These are phyloP conservation scores for Delia radicum DNA, from an alignment of 1,140 invertebrate genomes.

Conservation along the genomic window DNA sequence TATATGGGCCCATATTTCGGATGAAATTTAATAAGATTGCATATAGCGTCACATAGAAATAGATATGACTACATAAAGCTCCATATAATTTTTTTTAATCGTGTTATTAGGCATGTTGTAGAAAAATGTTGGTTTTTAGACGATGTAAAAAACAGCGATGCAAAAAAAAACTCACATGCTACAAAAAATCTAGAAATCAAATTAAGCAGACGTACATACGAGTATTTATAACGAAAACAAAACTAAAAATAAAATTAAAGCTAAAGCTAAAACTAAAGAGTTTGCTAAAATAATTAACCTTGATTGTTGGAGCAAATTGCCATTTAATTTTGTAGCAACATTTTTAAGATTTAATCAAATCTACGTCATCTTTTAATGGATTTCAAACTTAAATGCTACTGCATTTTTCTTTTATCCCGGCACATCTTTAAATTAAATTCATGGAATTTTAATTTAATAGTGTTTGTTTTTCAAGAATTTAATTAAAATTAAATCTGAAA, in stretches of 20 bases:
- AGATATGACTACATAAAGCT: no score
- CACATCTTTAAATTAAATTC: background rate
- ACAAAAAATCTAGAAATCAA: background rate
- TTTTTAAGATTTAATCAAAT: background rate
- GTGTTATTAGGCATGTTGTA: no score
- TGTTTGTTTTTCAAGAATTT: background rate
- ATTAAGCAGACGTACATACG: background rate
- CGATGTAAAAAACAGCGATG: no score
- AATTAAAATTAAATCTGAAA: background rate
- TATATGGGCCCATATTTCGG: no score
- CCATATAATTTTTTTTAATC: no score
- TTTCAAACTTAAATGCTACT: background rate
- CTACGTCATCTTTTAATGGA: background rate
- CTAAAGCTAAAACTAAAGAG: background rate
- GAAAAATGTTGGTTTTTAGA: no score
- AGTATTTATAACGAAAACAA: background rate
- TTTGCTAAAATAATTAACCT: slow-evolving; percentile 5
- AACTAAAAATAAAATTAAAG: background rate
- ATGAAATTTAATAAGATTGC: no score
- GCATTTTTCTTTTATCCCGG: background rate
- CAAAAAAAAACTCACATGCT: no score
- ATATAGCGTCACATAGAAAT: no score
- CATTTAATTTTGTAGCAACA: background rate
- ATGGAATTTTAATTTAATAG: background rate
- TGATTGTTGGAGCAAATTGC: background rate